Conservation (phyloP, 2,113 vertebrate species). For the Brachyhypopomus gauderio region DNA sequence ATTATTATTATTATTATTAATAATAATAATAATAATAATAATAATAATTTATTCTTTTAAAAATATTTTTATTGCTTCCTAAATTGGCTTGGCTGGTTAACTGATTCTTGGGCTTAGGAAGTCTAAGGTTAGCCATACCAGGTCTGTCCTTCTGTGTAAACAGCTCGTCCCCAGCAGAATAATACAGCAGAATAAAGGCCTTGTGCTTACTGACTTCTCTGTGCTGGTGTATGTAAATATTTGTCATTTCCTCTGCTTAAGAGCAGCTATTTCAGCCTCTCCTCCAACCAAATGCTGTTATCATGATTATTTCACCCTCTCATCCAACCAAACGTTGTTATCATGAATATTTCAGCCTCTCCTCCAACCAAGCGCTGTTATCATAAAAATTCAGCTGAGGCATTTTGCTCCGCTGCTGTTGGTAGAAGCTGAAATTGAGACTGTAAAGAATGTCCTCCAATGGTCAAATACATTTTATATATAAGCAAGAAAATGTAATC, state of each 20-base stretch:
- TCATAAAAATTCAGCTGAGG: conserved; percentile 50
- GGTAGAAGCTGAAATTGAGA: conserved; percentile 7
- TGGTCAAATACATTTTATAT: background rate
- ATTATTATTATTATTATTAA: too few species aligned
- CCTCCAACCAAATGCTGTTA: conserved; percentile 71
- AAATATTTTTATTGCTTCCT: too few species aligned
- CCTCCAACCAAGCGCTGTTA: conserved; percentile 71
- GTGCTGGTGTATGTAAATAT: conserved; percentile 69
- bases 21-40: too few species aligned
- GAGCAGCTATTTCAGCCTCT: conserved; percentile 62
- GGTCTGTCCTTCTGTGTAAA: background rate
- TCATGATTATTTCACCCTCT: conserved; percentile 63
- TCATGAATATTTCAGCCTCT: conserved; percentile 63
- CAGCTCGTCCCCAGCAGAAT: conserved; percentile 20
- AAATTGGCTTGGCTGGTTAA: too few species aligned
- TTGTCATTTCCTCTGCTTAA: conserved; percentile 63
- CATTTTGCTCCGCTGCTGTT: conserved; percentile 44
- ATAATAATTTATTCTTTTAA: too few species aligned
- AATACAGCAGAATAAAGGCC: conserved; percentile 56
- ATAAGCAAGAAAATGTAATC: background rate
- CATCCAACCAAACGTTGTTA: conserved; percentile 71
- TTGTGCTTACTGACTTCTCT: conserved; percentile 52
- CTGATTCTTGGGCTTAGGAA: too few species aligned
- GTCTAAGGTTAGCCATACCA: too few species aligned
- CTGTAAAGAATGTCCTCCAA: background rate